Conservation (phyloP, 1,140 invertebrate species). For the Nephila pilipes region DNA sequence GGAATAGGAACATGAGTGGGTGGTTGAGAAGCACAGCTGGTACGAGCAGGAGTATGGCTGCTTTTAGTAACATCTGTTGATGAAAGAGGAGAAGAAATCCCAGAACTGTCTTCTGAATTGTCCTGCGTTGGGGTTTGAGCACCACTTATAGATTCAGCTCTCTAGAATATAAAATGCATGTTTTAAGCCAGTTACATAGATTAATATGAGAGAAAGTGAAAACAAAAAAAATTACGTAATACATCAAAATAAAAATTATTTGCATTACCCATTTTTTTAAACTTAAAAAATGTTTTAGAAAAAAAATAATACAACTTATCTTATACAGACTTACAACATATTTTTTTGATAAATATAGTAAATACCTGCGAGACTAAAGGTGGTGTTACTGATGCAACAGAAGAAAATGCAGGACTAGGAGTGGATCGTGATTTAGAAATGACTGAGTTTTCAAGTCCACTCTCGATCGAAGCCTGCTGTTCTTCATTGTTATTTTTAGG, state of each 20-base stretch:
- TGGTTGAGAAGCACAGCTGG: constrained; percentile 34
- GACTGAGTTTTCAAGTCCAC: constrained; percentile 34
- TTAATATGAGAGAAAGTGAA: too few relatives aligned
- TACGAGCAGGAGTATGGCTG: constrained; percentile 58
- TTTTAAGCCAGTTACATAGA: too few relatives aligned
- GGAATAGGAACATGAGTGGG: constrained; percentile 76
- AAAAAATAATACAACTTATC: background rate
- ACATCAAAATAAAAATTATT: too few relatives aligned
- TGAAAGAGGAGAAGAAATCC: constrained; percentile 20
- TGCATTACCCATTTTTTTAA: too few relatives aligned
- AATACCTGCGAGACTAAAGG: constrained; percentile 66
- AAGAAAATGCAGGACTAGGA: constrained; percentile 66
- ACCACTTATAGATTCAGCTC: constrained; percentile 71
- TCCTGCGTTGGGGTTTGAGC: constrained; percentile 61
- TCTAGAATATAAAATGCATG: constrained; percentile 3
- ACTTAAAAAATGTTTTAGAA: background rate
- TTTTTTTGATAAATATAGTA: background rate
- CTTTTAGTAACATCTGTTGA: constrained; percentile 28
- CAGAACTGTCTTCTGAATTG: constrained; percentile 38
- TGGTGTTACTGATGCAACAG: constrained; percentile 71
- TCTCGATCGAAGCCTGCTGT: constrained; percentile 32
- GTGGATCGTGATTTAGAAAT: constrained; percentile 63
- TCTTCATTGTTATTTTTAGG: constrained; percentile 26
- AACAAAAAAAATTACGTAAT: too few relatives aligned
- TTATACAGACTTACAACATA: background rate